A percentile compares a stretch with the other conserved stretches of the same genome.
Conservation (phyloP, 53 echinoderm and acorn worm species). For the Antedon mediterranea region DNA sequence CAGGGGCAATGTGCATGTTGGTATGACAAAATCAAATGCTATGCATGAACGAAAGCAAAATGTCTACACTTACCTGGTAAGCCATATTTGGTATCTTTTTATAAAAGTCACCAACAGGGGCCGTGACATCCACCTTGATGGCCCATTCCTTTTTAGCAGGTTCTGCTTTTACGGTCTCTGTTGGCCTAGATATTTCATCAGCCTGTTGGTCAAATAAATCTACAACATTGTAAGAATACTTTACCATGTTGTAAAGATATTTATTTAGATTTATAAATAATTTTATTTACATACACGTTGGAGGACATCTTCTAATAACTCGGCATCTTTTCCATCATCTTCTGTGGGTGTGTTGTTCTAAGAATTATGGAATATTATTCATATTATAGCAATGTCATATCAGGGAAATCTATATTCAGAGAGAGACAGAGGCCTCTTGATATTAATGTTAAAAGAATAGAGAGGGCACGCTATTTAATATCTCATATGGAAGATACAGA, state of each 20-base stretch:
- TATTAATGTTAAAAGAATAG: no score
- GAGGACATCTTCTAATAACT: not conserved
- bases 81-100: slow-evolving; percentile 73
- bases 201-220: not conserved
- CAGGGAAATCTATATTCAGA: no score
- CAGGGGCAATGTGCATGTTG: no score
- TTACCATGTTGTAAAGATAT: no score
- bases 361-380: not conserved
- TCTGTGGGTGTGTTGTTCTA: not conserved
- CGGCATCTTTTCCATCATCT: not conserved
- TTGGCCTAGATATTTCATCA: not conserved
- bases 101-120: slow-evolving; percentile 75
- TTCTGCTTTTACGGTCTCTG: not conserved
- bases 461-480: no score
- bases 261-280: no score
- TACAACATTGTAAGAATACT: no score
- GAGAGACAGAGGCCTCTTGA: no score
- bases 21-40: no score
- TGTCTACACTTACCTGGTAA: slow-evolving; percentile 36
- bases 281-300: not conserved
- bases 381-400: no score
- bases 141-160: slow-evolving; percentile 68
- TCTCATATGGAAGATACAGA: no score
- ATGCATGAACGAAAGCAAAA: no score
- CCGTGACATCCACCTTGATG: slow-evolving; percentile 55